Base-by-base conservation (phyloP, 2,888 invertebrate species). In the Ormyrus pomaceus region DNA sequence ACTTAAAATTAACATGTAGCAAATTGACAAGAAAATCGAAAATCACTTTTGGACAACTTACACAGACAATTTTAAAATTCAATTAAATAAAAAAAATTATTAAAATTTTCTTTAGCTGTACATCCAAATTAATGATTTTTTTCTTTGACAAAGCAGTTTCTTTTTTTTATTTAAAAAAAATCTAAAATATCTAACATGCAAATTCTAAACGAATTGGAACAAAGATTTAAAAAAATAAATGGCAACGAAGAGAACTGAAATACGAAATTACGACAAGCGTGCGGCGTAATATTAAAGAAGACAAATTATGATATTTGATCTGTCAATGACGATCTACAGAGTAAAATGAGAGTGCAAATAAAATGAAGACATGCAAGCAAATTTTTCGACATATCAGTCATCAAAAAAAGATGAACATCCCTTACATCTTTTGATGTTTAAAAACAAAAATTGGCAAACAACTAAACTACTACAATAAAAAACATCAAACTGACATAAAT, bases 111-210 rank as follows among this genome's bases (percentile, higher is more conserved):
- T 46, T 64, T 58, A 66, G 6, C 34, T 46, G 13, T 59, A n/a
- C 45, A 59, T 64, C 10, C 53, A 64, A 70, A 51, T 56, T 45
- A 53, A 55, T 65, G 55, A 50, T 66, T 65, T 48, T 71, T 58
- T 46, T 73, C 46, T 50, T 56, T 51, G 59, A n/a, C 58, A 76
- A 72, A 45, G 48, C 50, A 68, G n/a, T 13, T 34, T 34, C 3
- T 34, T 34, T 34, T 34, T 34, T 34, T 34, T 55, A 71, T 58
- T 53, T 51, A 19, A 64, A 61, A 74, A 64, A 58, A 51, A 73
- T 73, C 65, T 79, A 81, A 79, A 79, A 75, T 71, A 68, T 77
- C 68, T 76, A 77, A 75, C 82, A 83, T 83, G 83, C 83, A 83
- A 69, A 65, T 34, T 78, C 68, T 75, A 82, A 80, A 77, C 69